A percentile compares a stretch with the other conserved stretches of the same genome.
Evolutionary conservation across 2,888 invertebrate genomes (phyloP).

Genomic region (Hirtodrosophila duncani): DNA sequence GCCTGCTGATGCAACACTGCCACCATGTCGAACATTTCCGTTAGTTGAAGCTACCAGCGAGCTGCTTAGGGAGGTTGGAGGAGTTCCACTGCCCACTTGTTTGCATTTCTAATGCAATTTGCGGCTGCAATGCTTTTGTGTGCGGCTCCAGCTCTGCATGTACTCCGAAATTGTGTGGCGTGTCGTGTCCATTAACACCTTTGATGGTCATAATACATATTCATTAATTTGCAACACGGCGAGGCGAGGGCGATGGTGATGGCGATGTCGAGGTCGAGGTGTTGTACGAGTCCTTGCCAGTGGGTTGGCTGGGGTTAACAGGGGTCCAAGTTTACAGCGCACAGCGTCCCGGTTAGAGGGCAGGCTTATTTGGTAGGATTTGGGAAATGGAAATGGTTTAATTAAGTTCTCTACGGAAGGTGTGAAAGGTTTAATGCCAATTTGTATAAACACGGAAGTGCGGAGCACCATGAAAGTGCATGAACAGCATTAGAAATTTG

Average conservation of each 20-base stretch:
- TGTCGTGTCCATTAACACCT: conserved; percentile 72
- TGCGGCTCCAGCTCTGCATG: conserved; percentile 18
- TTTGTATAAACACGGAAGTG: too few species aligned
- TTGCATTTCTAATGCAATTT: conserved; percentile 71
- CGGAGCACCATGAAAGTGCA: too few species aligned
- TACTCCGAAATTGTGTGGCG: conserved; percentile 60
- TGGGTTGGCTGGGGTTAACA: too few species aligned
- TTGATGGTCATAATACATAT: conserved; percentile 72
- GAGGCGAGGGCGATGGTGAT: conserved; percentile 24
- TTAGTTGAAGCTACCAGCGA: conserved; percentile 17
- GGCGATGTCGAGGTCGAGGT: not conserved
- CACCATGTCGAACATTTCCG: conserved; percentile 38
- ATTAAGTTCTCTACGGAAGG: conserved; percentile 11
- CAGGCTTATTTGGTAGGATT: not conserved
- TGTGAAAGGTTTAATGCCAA: not conserved
- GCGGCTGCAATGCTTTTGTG: conserved; percentile 66
- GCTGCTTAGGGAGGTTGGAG: conserved; percentile 1
- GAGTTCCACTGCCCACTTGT: conserved; percentile 47
- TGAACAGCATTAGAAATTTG: too few species aligned
- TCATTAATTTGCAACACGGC: conserved; percentile 56
- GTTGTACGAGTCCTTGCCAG: too few species aligned
- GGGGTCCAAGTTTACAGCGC: too few species aligned
- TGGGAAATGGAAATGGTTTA: conserved; percentile 5
- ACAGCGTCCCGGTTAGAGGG: too few species aligned
- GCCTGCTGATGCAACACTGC: conserved; percentile 3